Evolutionary conservation across 1,140 invertebrate genomes (phyloP).

Genomic region (Euwallacea fornicatus): DNA sequence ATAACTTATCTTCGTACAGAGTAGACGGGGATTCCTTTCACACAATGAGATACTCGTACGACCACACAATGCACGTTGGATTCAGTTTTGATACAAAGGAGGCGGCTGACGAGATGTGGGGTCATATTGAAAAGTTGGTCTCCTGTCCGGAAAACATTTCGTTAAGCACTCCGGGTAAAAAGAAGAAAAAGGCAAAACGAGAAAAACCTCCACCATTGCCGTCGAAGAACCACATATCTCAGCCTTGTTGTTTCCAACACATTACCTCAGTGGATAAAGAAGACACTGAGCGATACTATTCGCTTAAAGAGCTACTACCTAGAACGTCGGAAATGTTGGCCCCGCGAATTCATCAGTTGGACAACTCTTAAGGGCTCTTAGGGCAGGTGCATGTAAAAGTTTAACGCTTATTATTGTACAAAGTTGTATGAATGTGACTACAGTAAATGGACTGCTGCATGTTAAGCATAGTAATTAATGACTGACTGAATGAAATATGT

Average conservation of each 20-base stretch:
- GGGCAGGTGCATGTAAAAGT: too few species aligned
- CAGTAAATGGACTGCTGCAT: too few species aligned
- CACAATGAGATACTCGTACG: conserved; percentile 78
- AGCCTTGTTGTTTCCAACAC: conserved; percentile 86
- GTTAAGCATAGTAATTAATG: too few species aligned
- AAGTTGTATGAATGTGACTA: too few species aligned
- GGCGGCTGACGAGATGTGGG: conserved; percentile 71
- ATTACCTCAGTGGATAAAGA: conserved; percentile 76
- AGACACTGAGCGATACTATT: conserved; percentile 68
- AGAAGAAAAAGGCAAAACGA: conserved; percentile 62
- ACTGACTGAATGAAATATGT: too few species aligned
- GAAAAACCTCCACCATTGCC: conserved; percentile 62
- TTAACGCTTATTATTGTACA: too few species aligned
- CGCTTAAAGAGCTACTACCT: conserved; percentile 60
- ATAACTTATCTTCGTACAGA: conserved; percentile 67
- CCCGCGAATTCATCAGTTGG: conserved; percentile 22
- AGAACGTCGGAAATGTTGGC: conserved; percentile 11
- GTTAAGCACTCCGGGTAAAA: conserved; percentile 65
- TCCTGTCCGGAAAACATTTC: conserved; percentile 80
- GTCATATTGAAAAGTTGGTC: conserved; percentile 69
- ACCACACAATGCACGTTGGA: conserved; percentile 65
- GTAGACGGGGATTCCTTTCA: conserved; percentile 73
- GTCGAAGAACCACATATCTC: conserved; percentile 80
- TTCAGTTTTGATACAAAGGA: conserved; percentile 77
- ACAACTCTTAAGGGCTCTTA: conserved; percentile 7